A percentile compares a stretch with the other conserved stretches of the same genome.
Evolutionary conservation across 2,888 invertebrate species (phyloP).

Genomic region (Psylliodes chrysocephalus): DNA sequence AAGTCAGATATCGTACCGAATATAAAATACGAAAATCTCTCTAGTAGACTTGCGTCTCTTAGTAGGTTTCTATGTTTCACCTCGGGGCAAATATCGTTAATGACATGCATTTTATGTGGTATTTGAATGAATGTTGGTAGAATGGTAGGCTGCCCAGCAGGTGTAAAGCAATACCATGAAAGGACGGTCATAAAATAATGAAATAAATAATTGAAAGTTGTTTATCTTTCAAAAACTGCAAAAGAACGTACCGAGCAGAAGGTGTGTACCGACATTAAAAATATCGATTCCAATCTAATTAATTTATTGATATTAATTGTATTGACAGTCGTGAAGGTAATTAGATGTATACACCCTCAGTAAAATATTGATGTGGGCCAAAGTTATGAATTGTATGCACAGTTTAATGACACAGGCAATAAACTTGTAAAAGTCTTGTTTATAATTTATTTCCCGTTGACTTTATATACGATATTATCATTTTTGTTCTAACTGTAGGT

Average conservation of each 20-base stretch:
- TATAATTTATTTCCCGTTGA: too few species aligned
- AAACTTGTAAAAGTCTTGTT: too few species aligned
- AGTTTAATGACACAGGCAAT: too few species aligned
- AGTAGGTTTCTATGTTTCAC: constrained; percentile 34
- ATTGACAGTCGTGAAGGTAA: neutral
- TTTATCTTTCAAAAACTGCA: constrained; percentile 2
- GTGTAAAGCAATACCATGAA: constrained; percentile 15
- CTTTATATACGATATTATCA: too few species aligned
- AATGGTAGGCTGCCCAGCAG: constrained; percentile 14
- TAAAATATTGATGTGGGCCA: too few species aligned
- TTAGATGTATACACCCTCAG: too few species aligned
- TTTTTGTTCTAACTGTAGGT: too few species aligned
- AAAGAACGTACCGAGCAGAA: neutral
- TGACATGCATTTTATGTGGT: constrained; percentile 40
- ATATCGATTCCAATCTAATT: constrained; percentile 1
- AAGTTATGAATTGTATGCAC: neutral
- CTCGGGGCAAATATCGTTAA: constrained; percentile 32
- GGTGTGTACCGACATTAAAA: constrained; percentile 4
- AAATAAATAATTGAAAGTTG: constrained; percentile 18
- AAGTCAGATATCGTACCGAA: too few species aligned
- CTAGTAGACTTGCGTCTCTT: neutral
- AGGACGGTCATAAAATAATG: constrained; percentile 13
- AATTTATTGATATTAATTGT: neutral
- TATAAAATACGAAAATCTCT: too few species aligned
- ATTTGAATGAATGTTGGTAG: constrained; percentile 18